phyloP scores from a whole-genome alignment of 1,140 invertebrate species.

The Dysdera silvatica region DNA sequence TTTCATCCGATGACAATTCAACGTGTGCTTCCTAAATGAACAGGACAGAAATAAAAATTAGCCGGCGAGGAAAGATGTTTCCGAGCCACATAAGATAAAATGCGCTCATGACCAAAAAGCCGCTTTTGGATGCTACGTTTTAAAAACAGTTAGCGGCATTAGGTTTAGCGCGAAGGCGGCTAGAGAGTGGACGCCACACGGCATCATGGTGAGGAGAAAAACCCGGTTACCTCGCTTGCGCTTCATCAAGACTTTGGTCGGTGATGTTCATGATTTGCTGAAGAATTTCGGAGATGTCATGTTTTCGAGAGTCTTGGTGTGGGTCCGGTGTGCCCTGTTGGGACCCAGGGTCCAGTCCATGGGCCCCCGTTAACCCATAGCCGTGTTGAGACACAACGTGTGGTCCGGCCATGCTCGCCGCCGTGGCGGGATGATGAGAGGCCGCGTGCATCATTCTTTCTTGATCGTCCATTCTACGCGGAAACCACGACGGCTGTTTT shows the following conservation, averaged over 20 bases:
- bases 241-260: conserved; percentile 94
- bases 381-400: conserved; percentile 41
- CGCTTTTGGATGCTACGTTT: too few relatives aligned
- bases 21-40: conserved; percentile 69
- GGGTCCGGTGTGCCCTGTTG: conserved; percentile 41
- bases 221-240: conserved; percentile 73
- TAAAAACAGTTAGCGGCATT: too few relatives aligned
- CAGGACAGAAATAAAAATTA: conserved; percentile 18
- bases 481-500: background rate
- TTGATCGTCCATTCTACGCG: conserved; percentile 38
- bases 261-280: conserved; percentile 98
- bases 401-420: conserved; percentile 42
- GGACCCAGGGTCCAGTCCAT: conserved; percentile 19
- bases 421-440: conserved; percentile 39
- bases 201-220: conserved; percentile 8
- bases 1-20: conserved; percentile 93
- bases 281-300: conserved; percentile 54
- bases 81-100: too few relatives aligned
- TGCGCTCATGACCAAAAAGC: too few relatives aligned
- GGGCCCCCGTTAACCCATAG: conserved; percentile 25
- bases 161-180: conserved; percentile 31
- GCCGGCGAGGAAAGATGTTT: too few relatives aligned
- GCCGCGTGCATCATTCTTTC: conserved; percentile 48
- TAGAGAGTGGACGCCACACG: too few relatives aligned
- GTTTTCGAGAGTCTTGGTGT: conserved; percentile 44